Evolutionary conservation across 2,113 vertebrate species (phyloP).

Genomic region (Procavia capensis): DNA sequence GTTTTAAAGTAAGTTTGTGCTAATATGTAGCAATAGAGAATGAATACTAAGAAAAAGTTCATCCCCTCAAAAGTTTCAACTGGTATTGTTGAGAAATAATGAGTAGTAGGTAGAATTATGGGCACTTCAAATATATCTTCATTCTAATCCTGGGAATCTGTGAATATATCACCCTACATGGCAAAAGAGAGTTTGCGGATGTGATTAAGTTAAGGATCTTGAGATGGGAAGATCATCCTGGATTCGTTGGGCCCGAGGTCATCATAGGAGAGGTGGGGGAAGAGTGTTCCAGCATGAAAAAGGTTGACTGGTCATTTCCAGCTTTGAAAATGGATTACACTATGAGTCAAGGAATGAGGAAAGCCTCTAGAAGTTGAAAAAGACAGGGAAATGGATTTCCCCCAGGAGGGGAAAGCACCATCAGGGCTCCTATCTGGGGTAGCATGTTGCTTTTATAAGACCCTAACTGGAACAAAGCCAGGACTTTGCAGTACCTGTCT

Average conservation of each 20-base stretch:
- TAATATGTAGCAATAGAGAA: no score
- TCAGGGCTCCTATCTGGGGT: not conserved
- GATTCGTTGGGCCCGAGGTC: not conserved
- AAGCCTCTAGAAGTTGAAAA: not conserved
- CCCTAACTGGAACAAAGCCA: not conserved
- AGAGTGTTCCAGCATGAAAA: not conserved
- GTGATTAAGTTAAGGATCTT: not conserved
- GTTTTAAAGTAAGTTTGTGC: no score
- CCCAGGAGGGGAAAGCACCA: not conserved
- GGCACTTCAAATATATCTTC: not conserved
- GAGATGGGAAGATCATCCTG: not conserved
- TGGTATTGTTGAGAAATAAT: conserved; percentile 42
- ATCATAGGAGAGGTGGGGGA: not conserved
- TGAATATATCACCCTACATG: not conserved
- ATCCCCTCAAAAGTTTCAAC: not conserved
- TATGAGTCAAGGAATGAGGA: not conserved
- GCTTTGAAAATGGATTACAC: not conserved
- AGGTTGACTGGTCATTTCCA: not conserved
- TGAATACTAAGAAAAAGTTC: not conserved
- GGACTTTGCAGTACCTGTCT: not conserved
- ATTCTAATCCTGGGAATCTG: not conserved
- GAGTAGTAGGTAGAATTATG: not conserved
- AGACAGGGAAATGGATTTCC: not conserved
- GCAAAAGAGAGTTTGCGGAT: not conserved
- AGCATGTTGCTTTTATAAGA: not conserved